Base-by-base conservation (phyloP, 2,797 vertebrate genomes). In the Enteromius paludinosus region DNA sequence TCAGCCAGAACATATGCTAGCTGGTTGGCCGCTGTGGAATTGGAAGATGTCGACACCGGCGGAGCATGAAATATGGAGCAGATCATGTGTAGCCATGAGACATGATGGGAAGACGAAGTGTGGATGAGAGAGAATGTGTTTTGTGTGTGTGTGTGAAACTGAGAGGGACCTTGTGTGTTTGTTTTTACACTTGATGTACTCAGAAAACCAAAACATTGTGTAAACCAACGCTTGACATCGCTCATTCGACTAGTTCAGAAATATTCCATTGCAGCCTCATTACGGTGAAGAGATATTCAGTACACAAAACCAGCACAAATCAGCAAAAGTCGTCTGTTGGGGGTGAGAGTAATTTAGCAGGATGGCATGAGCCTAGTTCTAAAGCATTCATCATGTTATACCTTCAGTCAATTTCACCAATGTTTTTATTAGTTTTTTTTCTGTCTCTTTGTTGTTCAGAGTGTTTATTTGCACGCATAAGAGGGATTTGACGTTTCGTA, bases 391-490 rank as follows among this genome's bases (percentile, higher is more conserved):
- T 86, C 68, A 82, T 79, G 79, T 70, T 78, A 75, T 78, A 85
- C 77, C 90, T 92, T 90, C 86, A 89, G 92, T 83, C 89, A 93
- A 91, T 92, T 92, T 89, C 79, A 87, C 90, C 89, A 90, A 90
- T 90, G 85, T 88, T 90, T 84, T 89, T 90, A 89, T 91, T 88
- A 88, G 88, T 91, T 92, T 92, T 90, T 93, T 89, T 90, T 92
- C 3, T 3, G n/a, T 94, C 93, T 93, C 91, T 95, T 93, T 94
- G 92, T 94, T 93, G 90, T 85, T 87, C 73, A 85, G 89, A 92
- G 93, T 86, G 92, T 94, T 94, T 94, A 94, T 95, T 94, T 95
- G 92, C 93, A 93, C 92, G 91, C 92, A 92, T 89, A 92, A 95
- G 93, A 93, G 93, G 86, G 92, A 94, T 92, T 93, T 93, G 92